These are phyloP conservation scores for Rhabditoides inermis DNA, from an alignment of 2,888 invertebrate genomes.

Conservation along the genomic window DNA sequence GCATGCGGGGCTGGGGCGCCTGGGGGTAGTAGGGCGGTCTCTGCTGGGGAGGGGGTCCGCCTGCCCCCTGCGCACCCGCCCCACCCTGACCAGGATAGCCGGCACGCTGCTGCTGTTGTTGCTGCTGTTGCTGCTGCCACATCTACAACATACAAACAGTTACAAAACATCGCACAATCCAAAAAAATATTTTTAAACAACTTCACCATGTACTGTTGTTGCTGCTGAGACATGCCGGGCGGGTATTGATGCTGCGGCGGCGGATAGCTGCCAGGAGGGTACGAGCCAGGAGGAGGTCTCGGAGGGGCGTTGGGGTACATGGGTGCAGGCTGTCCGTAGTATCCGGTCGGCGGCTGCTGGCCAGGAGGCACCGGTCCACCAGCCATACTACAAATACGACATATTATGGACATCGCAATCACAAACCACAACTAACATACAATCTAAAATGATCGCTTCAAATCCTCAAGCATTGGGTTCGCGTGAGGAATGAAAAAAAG, in stretches of 20 bases:
- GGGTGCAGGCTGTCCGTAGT: constrained; percentile 20
- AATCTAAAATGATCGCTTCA: not conserved
- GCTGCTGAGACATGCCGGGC: constrained; percentile 15
- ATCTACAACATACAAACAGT: constrained; percentile 6
- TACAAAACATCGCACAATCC: too few species aligned
- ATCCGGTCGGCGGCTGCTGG: constrained; percentile 5
- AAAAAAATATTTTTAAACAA: not conserved
- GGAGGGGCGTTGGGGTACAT: constrained; percentile 16
- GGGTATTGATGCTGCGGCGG: constrained; percentile 1
- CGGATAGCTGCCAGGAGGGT: constrained; percentile 10
- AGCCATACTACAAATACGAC: constrained; percentile 13
- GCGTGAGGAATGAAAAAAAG: too few species aligned
- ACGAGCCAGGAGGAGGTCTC: constrained; percentile 7
- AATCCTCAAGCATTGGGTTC: not conserved
- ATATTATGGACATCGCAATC: too few species aligned
- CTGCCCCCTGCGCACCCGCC: not conserved
- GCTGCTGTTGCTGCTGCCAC: constrained; percentile 11
- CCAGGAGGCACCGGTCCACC: constrained; percentile 9
- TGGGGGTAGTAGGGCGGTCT: constrained; percentile 4
- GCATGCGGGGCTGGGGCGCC: constrained; percentile 2
- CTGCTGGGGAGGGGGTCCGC: constrained; percentile 7
- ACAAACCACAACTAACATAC: too few species aligned
- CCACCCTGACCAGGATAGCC: too few species aligned
- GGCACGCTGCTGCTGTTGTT: constrained; percentile 4
- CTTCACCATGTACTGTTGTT: constrained; percentile 23